Base-by-base conservation (phyloP, 2,888 invertebrate genomes). In the Lasioglossum figueresi region DNA sequence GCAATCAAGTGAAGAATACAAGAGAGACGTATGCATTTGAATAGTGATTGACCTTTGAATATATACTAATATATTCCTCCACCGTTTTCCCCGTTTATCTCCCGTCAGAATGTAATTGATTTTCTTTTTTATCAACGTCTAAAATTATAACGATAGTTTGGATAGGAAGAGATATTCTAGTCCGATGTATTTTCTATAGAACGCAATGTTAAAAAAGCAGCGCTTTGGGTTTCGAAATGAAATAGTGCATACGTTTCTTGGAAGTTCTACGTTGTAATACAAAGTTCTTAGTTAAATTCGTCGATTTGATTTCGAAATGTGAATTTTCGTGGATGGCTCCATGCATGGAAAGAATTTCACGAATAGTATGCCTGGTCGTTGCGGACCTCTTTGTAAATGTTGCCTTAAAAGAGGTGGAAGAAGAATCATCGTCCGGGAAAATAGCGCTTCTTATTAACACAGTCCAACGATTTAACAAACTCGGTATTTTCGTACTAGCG, bases 401-500 rank as follows among this genome's bases (percentile, higher is more conserved):
- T 56, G 77, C 63, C 34, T 79, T 59, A 63, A 56, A 66, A 81
- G 45, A 63, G 59, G 63, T 79, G 59, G n/a, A 75, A 70, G n/a
- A 75, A 70, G 40, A 83, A 76, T 71, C 48, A 66, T 78, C 78
- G 52, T 82, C 71, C 68, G 37, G 59, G 37, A 74, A 72, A 59
- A 59, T 73, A 83, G 75, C 66, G 81, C 71, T 76, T 82, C 63
- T 63, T 81, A 85, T 78, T 80, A 80, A 87, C 76, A 77, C 76
- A 71, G 48, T 87, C 70, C 77, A 83, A 76, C 72, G 76, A 76
- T 68, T 59, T 79, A 78, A 85, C 85, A 85, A 81, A 85, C 91
- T 92, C 85, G 92, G 91, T 94, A 92, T 93, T 92, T 68, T 89
- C 90, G 91, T 93, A 94, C 93, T 93, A 90, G 91, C 89, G 90